These are phyloP conservation scores for Adineta ricciae DNA, from an alignment of 2,888 invertebrate genomes.

Conservation along the genomic window DNA sequence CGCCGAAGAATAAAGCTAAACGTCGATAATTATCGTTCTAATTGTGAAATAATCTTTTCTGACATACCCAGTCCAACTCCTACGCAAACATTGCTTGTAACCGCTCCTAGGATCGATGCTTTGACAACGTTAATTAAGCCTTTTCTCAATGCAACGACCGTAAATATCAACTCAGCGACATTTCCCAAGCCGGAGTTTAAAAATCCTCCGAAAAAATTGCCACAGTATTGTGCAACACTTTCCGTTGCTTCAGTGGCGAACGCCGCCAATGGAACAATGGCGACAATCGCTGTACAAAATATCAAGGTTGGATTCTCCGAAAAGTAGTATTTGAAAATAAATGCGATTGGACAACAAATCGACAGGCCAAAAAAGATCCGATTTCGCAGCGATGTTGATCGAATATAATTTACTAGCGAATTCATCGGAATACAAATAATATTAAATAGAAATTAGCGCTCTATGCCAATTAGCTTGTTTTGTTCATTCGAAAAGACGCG, in stretches of 20 bases:
- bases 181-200: background rate
- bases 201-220: background rate
- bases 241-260: background rate
- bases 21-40: too few relatives aligned
- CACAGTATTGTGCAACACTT: background rate
- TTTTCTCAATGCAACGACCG: background rate
- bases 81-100: background rate
- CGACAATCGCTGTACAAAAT: background rate
- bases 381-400: background rate
- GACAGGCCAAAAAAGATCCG: background rate
- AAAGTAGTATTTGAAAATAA: background rate
- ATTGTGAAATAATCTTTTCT: too few relatives aligned
- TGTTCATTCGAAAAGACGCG: background rate
- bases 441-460: background rate
- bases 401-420: background rate
- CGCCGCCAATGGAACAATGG: background rate
- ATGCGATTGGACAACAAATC: background rate
- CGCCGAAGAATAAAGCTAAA: background rate
- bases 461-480: too few relatives aligned
- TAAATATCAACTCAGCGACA: background rate
- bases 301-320: background rate
- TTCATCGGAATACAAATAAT: background rate
- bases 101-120: background rate
- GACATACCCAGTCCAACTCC: background rate
- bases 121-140: background rate